These are phyloP conservation scores for Telmatherina bonti DNA, from an alignment of 2,797 vertebrate genomes.

Conservation along the genomic window DNA sequence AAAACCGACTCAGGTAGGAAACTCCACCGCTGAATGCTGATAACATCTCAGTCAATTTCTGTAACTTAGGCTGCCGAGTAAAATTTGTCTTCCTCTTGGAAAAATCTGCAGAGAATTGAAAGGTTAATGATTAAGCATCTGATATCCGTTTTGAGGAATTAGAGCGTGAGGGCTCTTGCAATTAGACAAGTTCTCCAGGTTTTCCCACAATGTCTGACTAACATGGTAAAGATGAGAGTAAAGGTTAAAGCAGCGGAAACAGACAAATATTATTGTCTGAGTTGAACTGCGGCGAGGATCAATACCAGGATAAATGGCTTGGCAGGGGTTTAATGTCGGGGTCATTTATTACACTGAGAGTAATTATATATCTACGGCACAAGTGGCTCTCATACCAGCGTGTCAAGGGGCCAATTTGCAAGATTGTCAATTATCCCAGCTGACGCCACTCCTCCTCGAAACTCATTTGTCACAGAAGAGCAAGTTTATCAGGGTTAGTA, in stretches of 20 bases:
- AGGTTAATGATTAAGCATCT: conserved; percentile 54
- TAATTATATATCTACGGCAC: conserved; percentile 66
- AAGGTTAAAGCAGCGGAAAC: conserved; percentile 54
- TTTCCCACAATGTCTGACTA: conserved; percentile 51
- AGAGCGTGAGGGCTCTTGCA: conserved; percentile 31
- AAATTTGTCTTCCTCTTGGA: conserved; percentile 32
- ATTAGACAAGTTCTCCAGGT: conserved; percentile 62
- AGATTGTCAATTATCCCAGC: conserved; percentile 51
- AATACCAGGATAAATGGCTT: conserved; percentile 71
- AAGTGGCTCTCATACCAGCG: conserved; percentile 39
- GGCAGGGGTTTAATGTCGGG: conserved; percentile 62
- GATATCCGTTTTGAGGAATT: conserved; percentile 40
- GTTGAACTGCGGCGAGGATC: conserved; percentile 67
- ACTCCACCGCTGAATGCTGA: background rate
- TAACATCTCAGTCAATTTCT: conserved; percentile 20
- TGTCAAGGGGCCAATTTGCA: conserved; percentile 52
- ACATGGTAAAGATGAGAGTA: conserved; percentile 54
- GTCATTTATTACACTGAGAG: conserved; percentile 69
- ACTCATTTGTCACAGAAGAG: conserved; percentile 39
- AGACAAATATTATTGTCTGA: conserved; percentile 68
- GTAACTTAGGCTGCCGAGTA: conserved; percentile 20
- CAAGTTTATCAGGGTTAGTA: conserved; percentile 34
- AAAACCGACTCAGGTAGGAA: conserved; percentile 92
- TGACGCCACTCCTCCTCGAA: conserved; percentile 37
- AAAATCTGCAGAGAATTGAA: conserved; percentile 45